Conservation (phyloP, 2,113 vertebrate genomes). For the Aplodontia rufa region DNA sequence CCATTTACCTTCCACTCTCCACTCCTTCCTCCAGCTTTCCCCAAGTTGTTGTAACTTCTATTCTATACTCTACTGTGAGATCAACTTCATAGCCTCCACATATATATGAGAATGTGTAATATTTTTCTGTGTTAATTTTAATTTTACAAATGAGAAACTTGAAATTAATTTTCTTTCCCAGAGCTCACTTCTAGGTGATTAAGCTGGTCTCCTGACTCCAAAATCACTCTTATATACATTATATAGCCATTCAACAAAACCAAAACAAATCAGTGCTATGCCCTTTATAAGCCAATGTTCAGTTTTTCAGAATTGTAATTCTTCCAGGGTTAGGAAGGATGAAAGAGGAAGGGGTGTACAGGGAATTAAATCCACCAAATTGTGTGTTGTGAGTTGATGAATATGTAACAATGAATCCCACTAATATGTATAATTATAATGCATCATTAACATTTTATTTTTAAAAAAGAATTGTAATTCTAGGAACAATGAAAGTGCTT, state of each 20-base stretch:
- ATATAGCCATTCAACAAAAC: not conserved
- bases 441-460: no score
- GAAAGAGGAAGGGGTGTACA: no score
- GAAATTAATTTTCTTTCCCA: not conserved
- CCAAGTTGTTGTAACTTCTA: not conserved
- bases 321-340: no score
- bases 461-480: not conserved
- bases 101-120: no score
- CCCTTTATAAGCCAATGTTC: not conserved
- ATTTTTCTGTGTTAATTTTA: not conserved
- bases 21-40: not conserved
- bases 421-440: no score
- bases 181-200: not conserved
- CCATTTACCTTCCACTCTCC: not conserved
- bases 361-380: no score
- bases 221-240: not conserved
- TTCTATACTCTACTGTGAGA: not conserved
- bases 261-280: not conserved
- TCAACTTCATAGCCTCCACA: not conserved
- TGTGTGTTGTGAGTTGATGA: no score
- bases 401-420: no score
- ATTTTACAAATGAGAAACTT: not conserved
- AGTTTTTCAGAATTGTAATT: not conserved
- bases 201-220: not conserved
- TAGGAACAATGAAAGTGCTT: not conserved